A percentile compares a stretch with the other conserved stretches of the same genome.
phyloP scores from a whole-genome alignment of 1,140 invertebrate genomes.

The Rhizoglyphus robini region DNA sequence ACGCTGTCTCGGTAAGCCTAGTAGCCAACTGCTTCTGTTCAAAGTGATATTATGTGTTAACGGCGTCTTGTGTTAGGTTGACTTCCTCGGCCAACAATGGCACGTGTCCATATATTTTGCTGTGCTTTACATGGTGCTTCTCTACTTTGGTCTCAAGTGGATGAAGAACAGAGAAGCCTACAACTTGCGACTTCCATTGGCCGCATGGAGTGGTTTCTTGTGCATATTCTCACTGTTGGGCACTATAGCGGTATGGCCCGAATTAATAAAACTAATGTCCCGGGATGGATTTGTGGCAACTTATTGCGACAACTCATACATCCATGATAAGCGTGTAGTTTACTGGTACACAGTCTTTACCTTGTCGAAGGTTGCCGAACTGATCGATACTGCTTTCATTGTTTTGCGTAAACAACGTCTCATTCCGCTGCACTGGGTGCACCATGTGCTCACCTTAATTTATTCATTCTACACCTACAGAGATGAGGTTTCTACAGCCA shows the following conservation, averaged over 20 bases:
- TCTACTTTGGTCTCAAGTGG: slow-evolving; percentile 72
- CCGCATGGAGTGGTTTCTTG: slow-evolving; percentile 29
- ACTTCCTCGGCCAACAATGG: slow-evolving; percentile 12
- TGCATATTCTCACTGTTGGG: slow-evolving; percentile 80
- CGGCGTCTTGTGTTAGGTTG: too few species aligned
- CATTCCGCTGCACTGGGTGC: slow-evolving; percentile 79
- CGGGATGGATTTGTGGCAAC: slow-evolving; percentile 25
- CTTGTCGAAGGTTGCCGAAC: slow-evolving; percentile 74
- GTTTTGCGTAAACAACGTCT: slow-evolving; percentile 87
- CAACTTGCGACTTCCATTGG: slow-evolving; percentile 65
- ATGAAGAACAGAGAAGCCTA: slow-evolving; percentile 55
- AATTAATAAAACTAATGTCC: slow-evolving; percentile 61
- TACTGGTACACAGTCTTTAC: slow-evolving; percentile 95
- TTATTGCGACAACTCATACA: slow-evolving; percentile 12
- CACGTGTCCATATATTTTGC: not conserved
- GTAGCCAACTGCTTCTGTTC: too few species aligned
- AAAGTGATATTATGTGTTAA: too few species aligned
- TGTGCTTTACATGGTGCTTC: slow-evolving; percentile 68
- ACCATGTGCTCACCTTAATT: slow-evolving; percentile 42
- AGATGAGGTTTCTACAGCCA: slow-evolving; percentile 23
- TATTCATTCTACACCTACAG: slow-evolving; percentile 30
- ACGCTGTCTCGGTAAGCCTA: too few species aligned
- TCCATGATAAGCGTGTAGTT: not conserved
- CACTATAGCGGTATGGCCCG: slow-evolving; percentile 64
- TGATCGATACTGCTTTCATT: slow-evolving; percentile 92